Evolutionary conservation across 2,888 invertebrate genomes (phyloP).

Genomic region (Phengaris arion): DNA sequence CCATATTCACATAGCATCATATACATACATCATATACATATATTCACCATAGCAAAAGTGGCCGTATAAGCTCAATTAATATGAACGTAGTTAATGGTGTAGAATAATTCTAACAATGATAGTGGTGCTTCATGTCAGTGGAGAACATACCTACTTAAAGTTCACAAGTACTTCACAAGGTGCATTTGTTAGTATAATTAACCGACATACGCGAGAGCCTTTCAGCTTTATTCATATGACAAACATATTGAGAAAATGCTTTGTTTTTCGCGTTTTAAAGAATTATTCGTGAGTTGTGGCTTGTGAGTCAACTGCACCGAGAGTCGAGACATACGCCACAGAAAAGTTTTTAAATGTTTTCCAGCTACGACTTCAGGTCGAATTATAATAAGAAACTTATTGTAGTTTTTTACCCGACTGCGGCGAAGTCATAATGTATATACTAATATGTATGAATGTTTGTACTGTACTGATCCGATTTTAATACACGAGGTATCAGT

Average conservation of each 20-base stretch:
- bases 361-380: too few species aligned
- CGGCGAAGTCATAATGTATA: too few species aligned
- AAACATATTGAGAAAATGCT: neutral
- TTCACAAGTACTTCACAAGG: constrained; percentile 1
- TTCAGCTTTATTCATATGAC: neutral
- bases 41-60: too few species aligned
- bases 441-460: too few species aligned
- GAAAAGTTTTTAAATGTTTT: neutral
- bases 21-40: too few species aligned
- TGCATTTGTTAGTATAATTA: constrained; percentile 21
- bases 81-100: neutral
- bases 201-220: constrained; percentile 2
- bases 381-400: too few species aligned
- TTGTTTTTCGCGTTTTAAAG: neutral
- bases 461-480: too few species aligned
- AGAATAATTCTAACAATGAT: constrained; percentile 5
- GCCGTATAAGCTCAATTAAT: neutral
- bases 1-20: too few species aligned
- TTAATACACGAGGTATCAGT: too few species aligned
- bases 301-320: neutral
- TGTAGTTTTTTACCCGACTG: too few species aligned
- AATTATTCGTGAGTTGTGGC: neutral
- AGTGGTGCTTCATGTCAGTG: too few species aligned
- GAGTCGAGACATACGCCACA: neutral
- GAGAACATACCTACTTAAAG: neutral